Conservation (phyloP, 2,113 vertebrate genomes). For the Python bivittatus region DNA sequence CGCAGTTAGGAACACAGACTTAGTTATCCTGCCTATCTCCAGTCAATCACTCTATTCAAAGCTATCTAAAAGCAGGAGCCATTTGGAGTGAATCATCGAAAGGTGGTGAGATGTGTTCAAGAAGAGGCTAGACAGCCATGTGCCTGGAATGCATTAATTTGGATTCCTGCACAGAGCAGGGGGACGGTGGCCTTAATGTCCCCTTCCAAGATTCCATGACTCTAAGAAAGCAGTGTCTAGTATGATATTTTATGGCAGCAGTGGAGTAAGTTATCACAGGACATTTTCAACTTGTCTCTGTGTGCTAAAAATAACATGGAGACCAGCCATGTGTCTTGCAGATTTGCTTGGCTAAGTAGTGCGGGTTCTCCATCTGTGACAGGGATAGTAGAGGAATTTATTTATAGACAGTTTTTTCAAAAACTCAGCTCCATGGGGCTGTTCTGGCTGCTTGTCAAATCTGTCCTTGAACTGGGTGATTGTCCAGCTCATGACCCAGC, state of each 20-base stretch:
- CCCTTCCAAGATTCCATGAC: neutral
- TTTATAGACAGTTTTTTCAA: neutral
- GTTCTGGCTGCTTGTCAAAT: neutral
- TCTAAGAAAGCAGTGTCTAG: neutral
- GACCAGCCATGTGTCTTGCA: neutral
- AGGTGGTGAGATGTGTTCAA: neutral
- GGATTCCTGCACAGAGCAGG: neutral
- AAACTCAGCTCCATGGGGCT: neutral
- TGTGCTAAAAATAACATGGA: neutral
- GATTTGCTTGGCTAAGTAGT: neutral
- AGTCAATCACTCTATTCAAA: neutral
- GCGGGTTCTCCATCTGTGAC: neutral
- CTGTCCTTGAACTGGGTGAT: slow-evolving; percentile 30
- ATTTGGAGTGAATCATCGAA: neutral
- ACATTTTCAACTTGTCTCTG: neutral
- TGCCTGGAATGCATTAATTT: neutral
- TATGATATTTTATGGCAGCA: neutral
- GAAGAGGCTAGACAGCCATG: neutral
- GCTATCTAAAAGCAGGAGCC: neutral
- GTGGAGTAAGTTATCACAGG: neutral
- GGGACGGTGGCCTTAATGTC: neutral
- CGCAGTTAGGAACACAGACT: neutral
- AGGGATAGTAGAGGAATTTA: neutral
- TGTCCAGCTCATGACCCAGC: slow-evolving; percentile 22
- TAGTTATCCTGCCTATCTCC: neutral